Evolutionary conservation across 2,113 vertebrate species (phyloP), one percentile per base, ranked within the genome.

Genomic region (Tylochromis polylepis): DNA sequence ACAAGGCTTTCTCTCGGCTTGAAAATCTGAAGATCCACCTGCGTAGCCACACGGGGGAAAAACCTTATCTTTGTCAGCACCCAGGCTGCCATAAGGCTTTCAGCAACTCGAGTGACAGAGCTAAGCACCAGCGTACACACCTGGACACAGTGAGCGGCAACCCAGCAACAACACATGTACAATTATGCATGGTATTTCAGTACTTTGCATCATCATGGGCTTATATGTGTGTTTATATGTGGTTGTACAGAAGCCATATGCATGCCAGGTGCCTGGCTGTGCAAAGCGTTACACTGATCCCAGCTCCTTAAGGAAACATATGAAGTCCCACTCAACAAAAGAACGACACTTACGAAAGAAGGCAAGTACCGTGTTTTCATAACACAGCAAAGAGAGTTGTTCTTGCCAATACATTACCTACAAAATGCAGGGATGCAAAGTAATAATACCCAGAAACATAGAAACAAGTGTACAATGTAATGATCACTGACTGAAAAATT

Each of bases 21-120:
- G 98, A 99, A 95, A 99, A 99, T 89, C 97, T 99, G 87, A 99
- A 99, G 95, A 99, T 99, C 94, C 99, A 99, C 87, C 95, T 98
- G 87, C 96, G 99, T 65, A 99, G 98, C 92, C 99, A 99, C 92
- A 99, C 99, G 0, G 98, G 99, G 20, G 99, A 99, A 89, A 99
- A 98, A 70, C 99, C 98, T 0, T 99, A 99, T 72, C 86, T 97
- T 36, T 99, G 99, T 94, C 98, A 99, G 87, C 97, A 99, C 82
- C 97, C 97, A 0, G 98, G 98, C 89, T 99, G 99, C 93, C 96
- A 97, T 94, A 99, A 99, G 94, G 97, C 99, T 0, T 99, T 99
- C 97, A 99, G 98, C 95, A 99, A 99, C 97, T 99, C 98, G 85
- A 99, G 99, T 1, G 99, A 99, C 93, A 97, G 99, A 0, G 98